Percentiles rank a stretch among this genome's conserved stretches.
phyloP scores from a whole-genome alignment of 1,140 invertebrate species.

The Limonius californicus region DNA sequence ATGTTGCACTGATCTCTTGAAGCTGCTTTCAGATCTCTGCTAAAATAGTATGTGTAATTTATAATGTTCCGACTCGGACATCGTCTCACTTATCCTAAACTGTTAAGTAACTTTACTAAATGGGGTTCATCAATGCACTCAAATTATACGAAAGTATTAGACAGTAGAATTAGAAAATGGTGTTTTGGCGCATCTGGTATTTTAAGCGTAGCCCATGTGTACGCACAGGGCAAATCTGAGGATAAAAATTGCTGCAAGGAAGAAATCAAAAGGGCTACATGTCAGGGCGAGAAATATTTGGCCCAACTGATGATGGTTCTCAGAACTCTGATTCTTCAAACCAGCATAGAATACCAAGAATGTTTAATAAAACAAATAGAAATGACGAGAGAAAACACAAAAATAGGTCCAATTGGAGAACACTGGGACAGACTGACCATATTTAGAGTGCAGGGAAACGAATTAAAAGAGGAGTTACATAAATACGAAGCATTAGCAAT shows the following conservation, averaged over 20 bases:
- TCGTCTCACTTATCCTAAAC: too few species aligned
- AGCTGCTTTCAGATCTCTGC: too few species aligned
- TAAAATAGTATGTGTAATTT: too few species aligned
- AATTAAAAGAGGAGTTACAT: slow-evolving; percentile 37
- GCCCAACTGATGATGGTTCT: slow-evolving; percentile 36
- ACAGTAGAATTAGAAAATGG: too few species aligned
- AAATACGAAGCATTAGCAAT: slow-evolving; percentile 35
- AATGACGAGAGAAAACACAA: slow-evolving; percentile 30
- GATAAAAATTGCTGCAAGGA: background rate
- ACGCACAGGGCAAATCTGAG: too few species aligned
- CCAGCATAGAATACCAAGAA: slow-evolving; percentile 37
- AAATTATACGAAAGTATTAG: too few species aligned
- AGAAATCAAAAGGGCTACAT: slow-evolving; percentile 22
- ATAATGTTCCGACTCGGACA: too few species aligned
- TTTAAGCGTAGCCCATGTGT: too few species aligned
- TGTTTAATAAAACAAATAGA: slow-evolving; percentile 41
- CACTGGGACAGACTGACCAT: slow-evolving; percentile 40
- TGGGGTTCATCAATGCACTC: too few species aligned
- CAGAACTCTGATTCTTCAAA: slow-evolving; percentile 30
- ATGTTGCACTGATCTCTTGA: too few species aligned
- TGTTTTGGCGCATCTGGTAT: too few species aligned
- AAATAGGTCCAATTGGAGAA: slow-evolving; percentile 27
- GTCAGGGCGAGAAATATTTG: slow-evolving; percentile 34
- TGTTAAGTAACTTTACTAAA: too few species aligned
- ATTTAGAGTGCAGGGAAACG: slow-evolving; percentile 33